A percentile compares a stretch with the other conserved stretches of the same genome.
phyloP scores from a whole-genome alignment of 2,888 invertebrate genomes.

The Hyposoter didymator region DNA sequence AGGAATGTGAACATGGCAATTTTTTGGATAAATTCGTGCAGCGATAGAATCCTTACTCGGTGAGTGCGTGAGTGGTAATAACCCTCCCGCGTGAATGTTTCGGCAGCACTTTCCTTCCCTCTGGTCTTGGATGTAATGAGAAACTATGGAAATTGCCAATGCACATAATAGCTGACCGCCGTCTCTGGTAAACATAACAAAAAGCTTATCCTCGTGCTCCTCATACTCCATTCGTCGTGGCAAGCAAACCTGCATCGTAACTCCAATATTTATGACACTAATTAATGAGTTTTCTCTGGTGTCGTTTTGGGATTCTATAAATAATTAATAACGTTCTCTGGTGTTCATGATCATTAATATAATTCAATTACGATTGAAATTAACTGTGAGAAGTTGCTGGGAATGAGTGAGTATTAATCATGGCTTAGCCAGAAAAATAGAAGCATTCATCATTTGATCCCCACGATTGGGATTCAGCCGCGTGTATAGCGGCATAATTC shows the following conservation, averaged over 20 bases:
- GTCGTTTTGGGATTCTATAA: neutral
- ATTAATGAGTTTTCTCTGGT: neutral
- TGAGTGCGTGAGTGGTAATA: neutral
- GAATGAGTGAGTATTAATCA: neutral
- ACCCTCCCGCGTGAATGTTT: neutral
- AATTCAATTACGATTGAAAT: neutral
- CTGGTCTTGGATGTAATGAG: neutral
- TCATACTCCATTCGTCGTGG: neutral
- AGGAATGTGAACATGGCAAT: neutral
- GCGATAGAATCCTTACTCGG: neutral
- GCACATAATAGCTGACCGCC: neutral
- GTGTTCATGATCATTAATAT: neutral
- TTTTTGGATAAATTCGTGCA: neutral
- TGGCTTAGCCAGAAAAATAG: neutral
- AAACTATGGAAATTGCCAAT: neutral
- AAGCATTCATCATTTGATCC: neutral
- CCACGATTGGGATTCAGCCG: neutral
- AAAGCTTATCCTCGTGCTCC: neutral
- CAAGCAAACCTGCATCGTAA: neutral
- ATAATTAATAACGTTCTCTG: neutral
- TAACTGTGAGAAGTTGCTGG: neutral
- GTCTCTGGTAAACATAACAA: neutral
- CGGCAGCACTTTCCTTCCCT: neutral
- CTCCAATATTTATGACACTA: neutral
- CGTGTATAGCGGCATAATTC: neutral